Percentiles rank a stretch among this genome's conserved stretches.
Evolutionary conservation across 1,140 invertebrate species (phyloP).

Genomic region (Nasonia giraulti): DNA sequence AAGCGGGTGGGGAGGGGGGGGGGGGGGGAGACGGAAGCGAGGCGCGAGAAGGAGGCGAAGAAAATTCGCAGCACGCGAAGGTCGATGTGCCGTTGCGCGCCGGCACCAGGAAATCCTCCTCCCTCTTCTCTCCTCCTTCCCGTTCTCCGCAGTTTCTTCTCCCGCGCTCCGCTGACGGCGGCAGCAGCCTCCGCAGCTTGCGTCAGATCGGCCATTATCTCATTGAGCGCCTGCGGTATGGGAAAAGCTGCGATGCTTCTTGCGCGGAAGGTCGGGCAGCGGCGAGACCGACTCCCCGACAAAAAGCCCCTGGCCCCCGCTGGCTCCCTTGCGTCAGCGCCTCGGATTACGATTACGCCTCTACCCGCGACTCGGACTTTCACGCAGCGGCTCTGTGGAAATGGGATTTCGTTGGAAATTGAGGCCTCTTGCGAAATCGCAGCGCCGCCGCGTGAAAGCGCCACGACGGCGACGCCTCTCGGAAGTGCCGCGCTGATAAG

Average conservation of each 20-base stretch:
- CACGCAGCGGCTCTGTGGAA: constrained; percentile 25
- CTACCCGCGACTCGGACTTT: neutral
- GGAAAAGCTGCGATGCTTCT: too few relatives aligned
- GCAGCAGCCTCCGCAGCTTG: constrained; percentile 9
- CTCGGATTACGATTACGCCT: constrained; percentile 25
- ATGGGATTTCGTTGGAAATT: constrained; percentile 27
- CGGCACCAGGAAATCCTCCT: constrained; percentile 57
- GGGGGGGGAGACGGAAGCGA: neutral
- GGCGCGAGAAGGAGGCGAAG: neutral
- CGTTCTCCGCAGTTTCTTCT: neutral
- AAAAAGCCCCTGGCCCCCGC: too few relatives aligned
- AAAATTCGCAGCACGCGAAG: constrained; percentile 56
- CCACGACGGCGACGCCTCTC: too few relatives aligned
- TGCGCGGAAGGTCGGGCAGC: too few relatives aligned
- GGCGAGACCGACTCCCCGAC: too few relatives aligned
- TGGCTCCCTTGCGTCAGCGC: constrained; percentile 26
- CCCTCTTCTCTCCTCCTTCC: constrained; percentile 39
- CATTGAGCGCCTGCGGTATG: constrained; percentile 14
- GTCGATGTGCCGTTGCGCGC: constrained; percentile 61
- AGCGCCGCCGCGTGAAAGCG: constrained; percentile 29
- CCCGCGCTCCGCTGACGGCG: neutral
- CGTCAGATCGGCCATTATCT: constrained; percentile 46
- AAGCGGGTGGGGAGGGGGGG: fast-evolving
- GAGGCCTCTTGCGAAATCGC: neutral
- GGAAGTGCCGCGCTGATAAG: too few relatives aligned